These are phyloP conservation scores for Eurypyga helias DNA, from an alignment of 2,113 vertebrate genomes.

Conservation along the genomic window DNA sequence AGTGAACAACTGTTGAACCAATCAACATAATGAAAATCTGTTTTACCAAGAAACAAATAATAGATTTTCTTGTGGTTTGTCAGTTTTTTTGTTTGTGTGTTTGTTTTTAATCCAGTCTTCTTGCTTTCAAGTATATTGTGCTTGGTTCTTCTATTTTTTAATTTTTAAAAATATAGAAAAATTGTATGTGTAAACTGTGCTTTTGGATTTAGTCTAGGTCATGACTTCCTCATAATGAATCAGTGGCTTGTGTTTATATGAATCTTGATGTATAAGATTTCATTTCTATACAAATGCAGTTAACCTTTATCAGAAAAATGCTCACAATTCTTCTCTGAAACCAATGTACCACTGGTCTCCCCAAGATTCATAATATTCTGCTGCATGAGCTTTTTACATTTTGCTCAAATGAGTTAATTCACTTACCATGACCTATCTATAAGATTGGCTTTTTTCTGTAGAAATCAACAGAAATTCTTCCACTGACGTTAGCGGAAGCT, in stretches of 20 bases:
- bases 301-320: neutral
- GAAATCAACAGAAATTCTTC: neutral
- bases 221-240: neutral
- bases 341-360: neutral
- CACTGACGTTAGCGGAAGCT: neutral
- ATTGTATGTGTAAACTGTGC: fast-evolving
- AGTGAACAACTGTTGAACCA: neutral
- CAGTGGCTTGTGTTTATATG: neutral
- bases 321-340: neutral
- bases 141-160: neutral
- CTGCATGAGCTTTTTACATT: neutral
- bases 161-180: neutral
- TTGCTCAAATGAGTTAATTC: neutral
- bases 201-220: neutral
- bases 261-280: neutral
- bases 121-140: neutral
- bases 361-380: neutral
- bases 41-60: neutral
- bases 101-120: neutral
- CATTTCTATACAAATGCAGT: neutral
- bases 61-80: neutral
- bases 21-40: neutral
- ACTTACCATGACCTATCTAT: neutral
- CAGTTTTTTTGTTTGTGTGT: too few species aligned
- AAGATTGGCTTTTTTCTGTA: fast-evolving